Evolutionary conservation across 2,888 invertebrate species (phyloP).

Genomic region (Thera obeliscata): DNA sequence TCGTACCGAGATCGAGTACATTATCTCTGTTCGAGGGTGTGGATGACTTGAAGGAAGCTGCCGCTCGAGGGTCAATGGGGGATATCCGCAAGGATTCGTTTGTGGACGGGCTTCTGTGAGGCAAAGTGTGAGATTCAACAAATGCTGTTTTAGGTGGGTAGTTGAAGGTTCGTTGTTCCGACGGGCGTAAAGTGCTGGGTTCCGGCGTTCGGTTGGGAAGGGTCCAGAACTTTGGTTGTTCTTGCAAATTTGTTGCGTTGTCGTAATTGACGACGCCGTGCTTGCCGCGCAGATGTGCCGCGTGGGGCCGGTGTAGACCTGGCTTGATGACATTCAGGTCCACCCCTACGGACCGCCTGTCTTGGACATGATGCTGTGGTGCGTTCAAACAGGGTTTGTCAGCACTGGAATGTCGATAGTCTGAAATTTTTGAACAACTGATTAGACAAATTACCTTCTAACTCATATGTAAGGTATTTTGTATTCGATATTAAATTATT

Average conservation of each 20-base stretch:
- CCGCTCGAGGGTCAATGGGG: constrained; percentile 87
- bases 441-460: constrained; percentile 3
- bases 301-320: constrained; percentile 62
- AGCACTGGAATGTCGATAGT: constrained; percentile 88
- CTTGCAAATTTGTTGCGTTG: constrained; percentile 52
- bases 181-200: constrained; percentile 44
- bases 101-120: constrained; percentile 39
- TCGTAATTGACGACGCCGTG: constrained; percentile 68
- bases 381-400: constrained; percentile 73
- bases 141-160: constrained; percentile 51
- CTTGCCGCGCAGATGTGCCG: constrained; percentile 68
- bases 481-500: background rate
- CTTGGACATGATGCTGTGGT: constrained; percentile 58
- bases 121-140: constrained; percentile 43
- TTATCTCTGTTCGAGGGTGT: constrained; percentile 86
- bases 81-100: constrained; percentile 85
- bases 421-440: constrained; percentile 64
- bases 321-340: constrained; percentile 65
- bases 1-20: constrained; percentile 77
- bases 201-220: constrained; percentile 76
- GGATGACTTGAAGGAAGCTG: constrained; percentile 87
- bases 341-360: constrained; percentile 54
- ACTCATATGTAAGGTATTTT: background rate
- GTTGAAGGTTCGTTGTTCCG: constrained; percentile 51
- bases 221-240: constrained; percentile 85